Percentiles rank a stretch among this genome's conserved stretches.
phyloP scores from a whole-genome alignment of 2,797 vertebrate genomes.

The Oryzias sinensis region DNA sequence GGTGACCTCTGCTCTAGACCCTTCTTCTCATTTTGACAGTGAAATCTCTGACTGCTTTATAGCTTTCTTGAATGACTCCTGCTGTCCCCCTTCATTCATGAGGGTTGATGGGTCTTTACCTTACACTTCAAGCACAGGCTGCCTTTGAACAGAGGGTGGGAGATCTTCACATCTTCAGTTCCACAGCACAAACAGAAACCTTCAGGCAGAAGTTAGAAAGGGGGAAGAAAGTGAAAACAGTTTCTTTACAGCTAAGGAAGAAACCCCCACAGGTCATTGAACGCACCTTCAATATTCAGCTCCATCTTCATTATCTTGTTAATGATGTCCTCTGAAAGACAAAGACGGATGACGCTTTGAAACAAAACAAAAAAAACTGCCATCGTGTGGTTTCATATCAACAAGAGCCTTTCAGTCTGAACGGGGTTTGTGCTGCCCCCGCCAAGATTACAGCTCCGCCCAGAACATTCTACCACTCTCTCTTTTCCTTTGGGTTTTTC shows the following conservation, averaged over 20 bases:
- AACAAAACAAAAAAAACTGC: not conserved
- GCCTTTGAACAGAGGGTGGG: slow-evolving; percentile 79
- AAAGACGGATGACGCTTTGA: not conserved
- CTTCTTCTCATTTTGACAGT: too few relatives aligned
- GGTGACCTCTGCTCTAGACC: too few relatives aligned
- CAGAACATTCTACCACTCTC: too few relatives aligned
- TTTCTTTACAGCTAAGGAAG: not conserved
- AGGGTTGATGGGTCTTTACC: slow-evolving; percentile 46
- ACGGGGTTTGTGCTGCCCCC: too few relatives aligned
- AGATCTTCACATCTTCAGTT: slow-evolving; percentile 28
- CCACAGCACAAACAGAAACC: slow-evolving; percentile 79
- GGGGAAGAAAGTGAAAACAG: too few relatives aligned
- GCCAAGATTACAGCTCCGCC: too few relatives aligned
- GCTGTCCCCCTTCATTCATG: not conserved
- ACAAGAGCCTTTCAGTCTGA: too few relatives aligned
- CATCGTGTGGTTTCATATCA: too few relatives aligned
- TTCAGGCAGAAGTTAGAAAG: slow-evolving; percentile 20
- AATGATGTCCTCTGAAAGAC: slow-evolving; percentile 52
- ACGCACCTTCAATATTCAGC: slow-evolving; percentile 72
- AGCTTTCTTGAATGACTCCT: too few relatives aligned
- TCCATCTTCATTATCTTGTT: slow-evolving; percentile 42
- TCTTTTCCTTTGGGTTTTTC: too few relatives aligned
- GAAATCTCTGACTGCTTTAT: too few relatives aligned
- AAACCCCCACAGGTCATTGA: too few relatives aligned
- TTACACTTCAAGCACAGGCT: slow-evolving; percentile 75